Percentiles rank a stretch among this genome's conserved stretches.
Conservation (phyloP, 2,888 invertebrate genomes). For the Synanthedon andrenaeformis region DNA sequence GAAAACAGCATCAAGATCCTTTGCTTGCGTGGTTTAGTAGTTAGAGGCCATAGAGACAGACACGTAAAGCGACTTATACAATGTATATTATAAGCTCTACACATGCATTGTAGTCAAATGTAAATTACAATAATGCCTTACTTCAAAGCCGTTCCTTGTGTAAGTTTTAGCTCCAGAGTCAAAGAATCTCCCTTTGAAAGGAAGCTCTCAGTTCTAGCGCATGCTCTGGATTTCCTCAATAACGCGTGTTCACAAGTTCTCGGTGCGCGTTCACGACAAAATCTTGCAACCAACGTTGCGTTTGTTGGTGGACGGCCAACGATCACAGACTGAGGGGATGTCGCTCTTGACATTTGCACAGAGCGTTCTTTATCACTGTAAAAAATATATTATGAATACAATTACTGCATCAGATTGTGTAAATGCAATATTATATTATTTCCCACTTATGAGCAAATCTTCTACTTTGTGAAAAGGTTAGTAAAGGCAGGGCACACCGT, state of each 20-base stretch:
- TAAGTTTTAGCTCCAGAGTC: slow-evolving; percentile 82
- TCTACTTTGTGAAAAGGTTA: too few relatives aligned
- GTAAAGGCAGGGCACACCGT: too few relatives aligned
- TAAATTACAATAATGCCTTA: slow-evolving; percentile 38
- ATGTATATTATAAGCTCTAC: too few relatives aligned
- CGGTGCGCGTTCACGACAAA: slow-evolving; percentile 85
- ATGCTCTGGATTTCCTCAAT: slow-evolving; percentile 77
- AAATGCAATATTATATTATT: slow-evolving; percentile 2
- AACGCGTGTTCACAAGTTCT: slow-evolving; percentile 86
- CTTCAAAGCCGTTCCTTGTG: slow-evolving; percentile 88
- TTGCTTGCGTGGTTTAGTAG: too few relatives aligned
- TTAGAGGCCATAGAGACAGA: too few relatives aligned
- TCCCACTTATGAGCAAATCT: background rate
- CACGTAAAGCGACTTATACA: too few relatives aligned
- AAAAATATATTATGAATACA: slow-evolving; percentile 9
- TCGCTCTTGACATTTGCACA: slow-evolving; percentile 61
- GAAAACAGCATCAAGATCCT: too few relatives aligned
- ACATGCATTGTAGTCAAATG: background rate
- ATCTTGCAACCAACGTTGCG: slow-evolving; percentile 82
- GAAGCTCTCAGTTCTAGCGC: slow-evolving; percentile 84
- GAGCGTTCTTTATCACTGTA: slow-evolving; percentile 61
- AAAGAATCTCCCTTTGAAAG: slow-evolving; percentile 84
- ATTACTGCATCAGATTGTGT: slow-evolving; percentile 2
- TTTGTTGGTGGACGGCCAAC: slow-evolving; percentile 75
- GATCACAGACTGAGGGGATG: slow-evolving; percentile 58